These are phyloP conservation scores for Coenonympha glycerion DNA, from an alignment of 2,888 invertebrate species.

Conservation along the genomic window DNA sequence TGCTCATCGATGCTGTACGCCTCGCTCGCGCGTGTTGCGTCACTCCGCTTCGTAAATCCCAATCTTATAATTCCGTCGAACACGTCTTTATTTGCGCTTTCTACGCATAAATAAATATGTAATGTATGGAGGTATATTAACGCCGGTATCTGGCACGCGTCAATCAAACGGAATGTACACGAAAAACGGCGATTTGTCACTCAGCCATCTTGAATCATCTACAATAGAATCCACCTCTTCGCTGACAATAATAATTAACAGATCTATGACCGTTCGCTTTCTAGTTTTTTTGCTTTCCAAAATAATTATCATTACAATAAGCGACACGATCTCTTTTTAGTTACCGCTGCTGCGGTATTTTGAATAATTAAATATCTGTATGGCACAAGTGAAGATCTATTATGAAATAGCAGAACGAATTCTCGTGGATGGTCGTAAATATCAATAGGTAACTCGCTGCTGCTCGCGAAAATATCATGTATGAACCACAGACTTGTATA, in stretches of 20 bases:
- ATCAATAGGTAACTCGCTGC: conserved; percentile 1
- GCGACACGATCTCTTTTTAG: conserved; percentile 68
- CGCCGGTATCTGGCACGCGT: conserved; percentile 70
- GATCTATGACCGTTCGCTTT: conserved; percentile 68
- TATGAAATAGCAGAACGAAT: conserved; percentile 50
- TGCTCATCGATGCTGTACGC: conserved; percentile 34
- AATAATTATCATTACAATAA: conserved; percentile 76
- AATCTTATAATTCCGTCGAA: conserved; percentile 60
- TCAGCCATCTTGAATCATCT: conserved; percentile 65
- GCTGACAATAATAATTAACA: conserved; percentile 75
- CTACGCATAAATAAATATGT: conserved; percentile 71
- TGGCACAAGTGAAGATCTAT: conserved; percentile 47
- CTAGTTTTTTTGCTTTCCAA: conserved; percentile 71
- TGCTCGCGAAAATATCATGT: background rate
- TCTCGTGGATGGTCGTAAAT: background rate
- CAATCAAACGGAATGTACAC: conserved; percentile 69
- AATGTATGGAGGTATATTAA: conserved; percentile 63
- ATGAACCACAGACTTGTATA: background rate
- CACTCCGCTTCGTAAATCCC: conserved; percentile 51
- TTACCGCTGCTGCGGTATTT: conserved; percentile 72
- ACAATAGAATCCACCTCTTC: conserved; percentile 69
- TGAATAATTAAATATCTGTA: conserved; percentile 58
- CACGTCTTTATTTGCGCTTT: conserved; percentile 73
- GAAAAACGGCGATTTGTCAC: conserved; percentile 70
- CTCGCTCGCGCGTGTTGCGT: conserved; percentile 37